These are phyloP conservation scores for Pogonocichla stellata DNA, from an alignment of 2,113 vertebrate genomes.

Conservation along the genomic window DNA sequence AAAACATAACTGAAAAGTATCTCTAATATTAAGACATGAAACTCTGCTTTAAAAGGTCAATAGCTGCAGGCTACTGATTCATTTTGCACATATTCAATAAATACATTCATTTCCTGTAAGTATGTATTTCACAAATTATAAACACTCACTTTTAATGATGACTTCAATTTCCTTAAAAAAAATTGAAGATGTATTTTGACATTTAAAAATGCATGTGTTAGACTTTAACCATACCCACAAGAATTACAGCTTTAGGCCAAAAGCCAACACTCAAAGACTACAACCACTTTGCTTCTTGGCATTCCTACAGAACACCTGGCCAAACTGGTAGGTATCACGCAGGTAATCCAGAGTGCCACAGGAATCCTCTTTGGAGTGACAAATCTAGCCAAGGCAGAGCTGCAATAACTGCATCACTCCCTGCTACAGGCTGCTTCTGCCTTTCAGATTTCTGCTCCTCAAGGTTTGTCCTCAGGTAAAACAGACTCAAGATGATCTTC, in stretches of 20 bases:
- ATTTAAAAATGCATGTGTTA: not conserved
- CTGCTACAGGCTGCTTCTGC: not conserved
- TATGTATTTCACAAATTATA: not conserved
- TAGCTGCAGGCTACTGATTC: not conserved
- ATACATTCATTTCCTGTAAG: not conserved
- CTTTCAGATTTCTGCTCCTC: not conserved
- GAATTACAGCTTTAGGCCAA: not conserved
- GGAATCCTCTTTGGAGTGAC: not conserved
- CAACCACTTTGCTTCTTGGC: not conserved
- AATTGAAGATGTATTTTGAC: not conserved
- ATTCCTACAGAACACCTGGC: not conserved
- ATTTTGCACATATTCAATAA: not conserved
- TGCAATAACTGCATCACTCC: not conserved
- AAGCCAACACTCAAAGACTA: not conserved
- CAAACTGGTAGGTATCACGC: rapidly evolving
- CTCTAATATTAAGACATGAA: not conserved
- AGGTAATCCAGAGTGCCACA: not conserved
- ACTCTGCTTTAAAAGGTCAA: not conserved
- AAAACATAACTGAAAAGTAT: not conserved
- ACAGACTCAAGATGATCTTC: not conserved
- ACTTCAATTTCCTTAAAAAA: not conserved
- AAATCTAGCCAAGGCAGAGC: not conserved
- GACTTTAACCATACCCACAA: not conserved
- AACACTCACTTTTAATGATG: not conserved
- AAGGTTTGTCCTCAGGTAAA: not conserved